A percentile compares a stretch with the other conserved stretches of the same genome.
Conservation (phyloP, 35 echinoderm and acorn worm genomes). For the Lytechinus variegatus region DNA sequence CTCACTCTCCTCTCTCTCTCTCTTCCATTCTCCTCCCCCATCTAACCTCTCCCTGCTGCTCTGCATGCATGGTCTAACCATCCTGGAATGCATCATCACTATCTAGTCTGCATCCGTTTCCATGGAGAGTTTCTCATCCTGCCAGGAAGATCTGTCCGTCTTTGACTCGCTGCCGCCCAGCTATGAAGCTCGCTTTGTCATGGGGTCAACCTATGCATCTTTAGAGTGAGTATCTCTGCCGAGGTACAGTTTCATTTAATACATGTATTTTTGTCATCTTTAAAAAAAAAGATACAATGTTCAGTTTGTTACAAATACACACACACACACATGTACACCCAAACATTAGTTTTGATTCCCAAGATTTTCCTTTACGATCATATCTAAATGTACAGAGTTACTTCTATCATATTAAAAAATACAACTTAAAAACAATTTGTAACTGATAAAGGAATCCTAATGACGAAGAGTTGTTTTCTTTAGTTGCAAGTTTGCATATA, state of each 20-base stretch:
- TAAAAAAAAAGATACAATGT: too few relatives aligned
- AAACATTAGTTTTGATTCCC: too few relatives aligned
- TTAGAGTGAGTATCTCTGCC: conserved; percentile 71
- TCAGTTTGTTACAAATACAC: too few relatives aligned
- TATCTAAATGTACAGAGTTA: too few relatives aligned
- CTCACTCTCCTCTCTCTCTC: neutral
- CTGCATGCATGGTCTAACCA: neutral
- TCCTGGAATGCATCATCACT: neutral
- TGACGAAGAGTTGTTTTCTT: too few relatives aligned
- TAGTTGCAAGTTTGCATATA: too few relatives aligned
- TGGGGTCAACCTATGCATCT: conserved; percentile 82
- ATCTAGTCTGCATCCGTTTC: conserved; percentile 4
- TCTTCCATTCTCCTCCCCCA: neutral
- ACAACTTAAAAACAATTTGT: too few relatives aligned
- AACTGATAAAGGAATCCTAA: too few relatives aligned
- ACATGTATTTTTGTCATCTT: too few relatives aligned
- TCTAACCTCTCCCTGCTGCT: neutral
- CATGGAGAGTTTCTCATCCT: conserved; percentile 47
- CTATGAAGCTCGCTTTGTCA: conserved; percentile 87
- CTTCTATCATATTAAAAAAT: too few relatives aligned
- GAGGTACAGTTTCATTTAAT: neutral
- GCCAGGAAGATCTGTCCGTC: conserved; percentile 33
- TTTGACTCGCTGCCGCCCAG: conserved; percentile 56
- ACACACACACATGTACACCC: too few relatives aligned
- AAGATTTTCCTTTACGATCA: too few relatives aligned